Evolutionary conservation across 2,888 invertebrate genomes (phyloP).

Genomic region (Alviniconcha strummeri): DNA sequence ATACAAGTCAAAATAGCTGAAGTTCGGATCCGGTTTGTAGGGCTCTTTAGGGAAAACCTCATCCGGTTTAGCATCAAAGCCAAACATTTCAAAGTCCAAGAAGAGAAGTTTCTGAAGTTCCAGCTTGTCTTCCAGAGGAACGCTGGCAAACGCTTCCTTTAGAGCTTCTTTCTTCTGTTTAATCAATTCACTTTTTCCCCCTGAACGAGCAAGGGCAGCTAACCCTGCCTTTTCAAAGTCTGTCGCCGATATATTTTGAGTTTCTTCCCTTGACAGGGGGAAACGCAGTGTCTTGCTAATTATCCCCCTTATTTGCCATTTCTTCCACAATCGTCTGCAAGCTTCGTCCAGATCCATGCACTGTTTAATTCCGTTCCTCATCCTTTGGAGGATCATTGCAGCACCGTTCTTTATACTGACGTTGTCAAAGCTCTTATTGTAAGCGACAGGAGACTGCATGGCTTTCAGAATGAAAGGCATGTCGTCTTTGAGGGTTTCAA

Average conservation of each 20-base stretch:
- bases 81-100: conserved; percentile 33
- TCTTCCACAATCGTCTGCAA: conserved; percentile 49
- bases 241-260: conserved; percentile 38
- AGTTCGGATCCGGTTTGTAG: neutral
- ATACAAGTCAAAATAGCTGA: conserved; percentile 22
- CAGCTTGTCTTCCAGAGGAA: conserved; percentile 43
- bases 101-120: conserved; percentile 3
- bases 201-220: conserved; percentile 46
- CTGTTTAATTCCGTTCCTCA: conserved; percentile 28
- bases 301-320: conserved; percentile 56
- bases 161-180: conserved; percentile 50
- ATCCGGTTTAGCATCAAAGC: conserved; percentile 31
- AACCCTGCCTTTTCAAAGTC: conserved; percentile 46
- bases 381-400: neutral
- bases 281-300: conserved; percentile 50
- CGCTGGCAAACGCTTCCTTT: conserved; percentile 46
- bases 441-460: conserved; percentile 7
- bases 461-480: conserved; percentile 27
- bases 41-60: conserved; percentile 22
- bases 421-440: conserved; percentile 12
- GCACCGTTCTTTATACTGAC: neutral
- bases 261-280: conserved; percentile 41
- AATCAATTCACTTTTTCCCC: conserved; percentile 33
- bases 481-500: conserved; percentile 59
- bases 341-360: conserved; percentile 53